Percentiles rank a stretch among this genome's conserved stretches.
phyloP scores from a whole-genome alignment of 2,888 invertebrate species.

The Acanthococcus lagerstroemiae region DNA sequence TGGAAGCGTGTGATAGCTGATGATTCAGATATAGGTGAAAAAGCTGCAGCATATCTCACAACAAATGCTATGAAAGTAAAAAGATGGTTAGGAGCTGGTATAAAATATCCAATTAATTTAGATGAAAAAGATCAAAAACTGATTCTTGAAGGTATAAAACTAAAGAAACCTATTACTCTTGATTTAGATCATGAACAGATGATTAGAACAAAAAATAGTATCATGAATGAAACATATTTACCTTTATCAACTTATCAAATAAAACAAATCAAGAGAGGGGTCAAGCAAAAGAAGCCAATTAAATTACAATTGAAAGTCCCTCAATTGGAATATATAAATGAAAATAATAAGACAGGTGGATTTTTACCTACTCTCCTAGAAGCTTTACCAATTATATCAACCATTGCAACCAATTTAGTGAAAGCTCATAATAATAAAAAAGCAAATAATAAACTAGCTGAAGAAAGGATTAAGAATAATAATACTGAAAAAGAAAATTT shows the following conservation, averaged over 20 bases:
- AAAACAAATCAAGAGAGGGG: conserved; percentile 1
- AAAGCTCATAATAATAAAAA: neutral
- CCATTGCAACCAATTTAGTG: conserved; percentile 1
- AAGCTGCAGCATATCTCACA: conserved; percentile 8
- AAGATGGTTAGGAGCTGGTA: conserved; percentile 18
- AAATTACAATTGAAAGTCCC: neutral
- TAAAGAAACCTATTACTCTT: neutral
- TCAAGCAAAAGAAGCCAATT: neutral
- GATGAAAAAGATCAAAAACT: conserved; percentile 5
- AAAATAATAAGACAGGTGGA: neutral
- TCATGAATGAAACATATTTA: neutral
- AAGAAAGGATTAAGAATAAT: conserved; percentile 1
- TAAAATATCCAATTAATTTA: conserved; percentile 4
- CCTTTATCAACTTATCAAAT: conserved; percentile 8
- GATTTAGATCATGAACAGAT: neutral
- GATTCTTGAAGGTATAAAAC: conserved; percentile 4
- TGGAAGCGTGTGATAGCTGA: conserved; percentile 31
- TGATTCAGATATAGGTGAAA: conserved; percentile 28
- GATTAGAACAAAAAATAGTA: neutral
- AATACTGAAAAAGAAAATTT: neutral
- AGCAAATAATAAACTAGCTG: neutral
- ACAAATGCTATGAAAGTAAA: conserved; percentile 30
- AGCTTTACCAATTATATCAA: neutral
- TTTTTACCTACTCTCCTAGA: neutral
- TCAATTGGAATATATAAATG: neutral